Percentiles rank a stretch among this genome's conserved stretches.
These are phyloP conservation scores for Eulacestoma nigropectus DNA, from an alignment of 2,113 vertebrate species.

Conservation along the genomic window DNA sequence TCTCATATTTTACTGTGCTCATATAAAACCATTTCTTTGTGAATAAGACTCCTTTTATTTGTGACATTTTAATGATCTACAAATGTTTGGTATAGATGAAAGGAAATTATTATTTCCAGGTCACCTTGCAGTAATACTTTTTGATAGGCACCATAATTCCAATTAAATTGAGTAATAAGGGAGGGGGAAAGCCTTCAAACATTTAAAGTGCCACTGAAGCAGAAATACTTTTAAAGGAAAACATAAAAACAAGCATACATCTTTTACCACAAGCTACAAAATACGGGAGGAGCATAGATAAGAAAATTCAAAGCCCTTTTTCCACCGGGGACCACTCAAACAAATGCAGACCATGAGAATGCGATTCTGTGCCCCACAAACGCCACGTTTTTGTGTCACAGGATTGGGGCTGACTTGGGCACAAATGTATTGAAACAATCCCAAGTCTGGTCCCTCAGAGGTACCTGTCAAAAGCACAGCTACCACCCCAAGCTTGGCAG, in stretches of 20 bases:
- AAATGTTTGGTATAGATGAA: slow-evolving; percentile 57
- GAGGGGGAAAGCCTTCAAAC: not conserved
- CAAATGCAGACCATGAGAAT: accelerated
- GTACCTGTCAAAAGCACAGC: not conserved
- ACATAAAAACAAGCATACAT: not conserved
- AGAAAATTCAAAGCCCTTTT: not conserved
- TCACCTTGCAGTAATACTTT: slow-evolving; percentile 46
- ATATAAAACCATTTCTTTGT: slow-evolving; percentile 30
- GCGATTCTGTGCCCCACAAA: not conserved
- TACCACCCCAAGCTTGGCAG: not conserved
- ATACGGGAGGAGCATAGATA: not conserved
- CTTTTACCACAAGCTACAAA: not conserved
- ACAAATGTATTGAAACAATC: not conserved
- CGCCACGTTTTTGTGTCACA: accelerated
- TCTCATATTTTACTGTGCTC: slow-evolving; percentile 55
- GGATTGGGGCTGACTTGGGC: not conserved
- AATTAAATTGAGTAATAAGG: slow-evolving; percentile 39
- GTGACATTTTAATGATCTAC: slow-evolving; percentile 51
- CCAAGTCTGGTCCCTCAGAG: not conserved
- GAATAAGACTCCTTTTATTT: slow-evolving; percentile 15
- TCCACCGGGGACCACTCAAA: not conserved
- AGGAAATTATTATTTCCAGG: slow-evolving; percentile 58
- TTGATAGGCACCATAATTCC: slow-evolving; percentile 57
- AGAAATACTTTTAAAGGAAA: not conserved
- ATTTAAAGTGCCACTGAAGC: not conserved